A percentile compares a stretch with the other conserved stretches of the same genome.
Conservation (phyloP, 2,797 vertebrate species). For the Neosalanx taihuensis region DNA sequence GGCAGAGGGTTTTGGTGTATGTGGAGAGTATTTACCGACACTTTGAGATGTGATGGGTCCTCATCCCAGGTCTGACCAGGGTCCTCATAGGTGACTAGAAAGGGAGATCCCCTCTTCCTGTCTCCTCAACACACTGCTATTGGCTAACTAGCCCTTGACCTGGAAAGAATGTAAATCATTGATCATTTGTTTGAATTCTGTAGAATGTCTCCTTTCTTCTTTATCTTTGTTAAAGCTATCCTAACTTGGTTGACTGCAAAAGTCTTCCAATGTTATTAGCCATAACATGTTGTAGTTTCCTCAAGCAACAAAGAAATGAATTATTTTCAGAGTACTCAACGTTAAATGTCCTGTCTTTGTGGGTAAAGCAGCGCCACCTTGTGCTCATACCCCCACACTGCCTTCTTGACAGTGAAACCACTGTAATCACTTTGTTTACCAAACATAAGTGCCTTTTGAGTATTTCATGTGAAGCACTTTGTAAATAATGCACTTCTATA, state of each 20-base stretch:
- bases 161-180: neutral
- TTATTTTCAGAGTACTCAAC: neutral
- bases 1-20: slow-evolving; percentile 81
- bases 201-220: neutral
- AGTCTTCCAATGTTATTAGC: neutral
- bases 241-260: neutral
- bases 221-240: neutral
- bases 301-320: neutral
- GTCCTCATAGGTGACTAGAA: neutral
- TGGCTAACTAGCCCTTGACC: neutral
- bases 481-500: slow-evolving; percentile 56
- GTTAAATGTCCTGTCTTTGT: slow-evolving; percentile 9
- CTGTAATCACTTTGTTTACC: slow-evolving; percentile 32
- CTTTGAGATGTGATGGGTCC: slow-evolving; percentile 76
- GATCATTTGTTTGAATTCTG: neutral
- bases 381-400: slow-evolving; percentile 54
- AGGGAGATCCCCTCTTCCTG: neutral
- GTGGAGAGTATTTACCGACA: slow-evolving; percentile 80
- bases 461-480: slow-evolving; percentile 38
- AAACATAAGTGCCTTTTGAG: slow-evolving; percentile 7
- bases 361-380: slow-evolving; percentile 14
- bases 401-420: slow-evolving; percentile 44
- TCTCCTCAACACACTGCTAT: too few species aligned
- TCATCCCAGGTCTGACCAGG: neutral
- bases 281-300: neutral